Percentiles rank a stretch among this genome's conserved stretches.
These are phyloP conservation scores for Zalophus californianus DNA, from an alignment of 2,797 vertebrate species.

Conservation along the genomic window DNA sequence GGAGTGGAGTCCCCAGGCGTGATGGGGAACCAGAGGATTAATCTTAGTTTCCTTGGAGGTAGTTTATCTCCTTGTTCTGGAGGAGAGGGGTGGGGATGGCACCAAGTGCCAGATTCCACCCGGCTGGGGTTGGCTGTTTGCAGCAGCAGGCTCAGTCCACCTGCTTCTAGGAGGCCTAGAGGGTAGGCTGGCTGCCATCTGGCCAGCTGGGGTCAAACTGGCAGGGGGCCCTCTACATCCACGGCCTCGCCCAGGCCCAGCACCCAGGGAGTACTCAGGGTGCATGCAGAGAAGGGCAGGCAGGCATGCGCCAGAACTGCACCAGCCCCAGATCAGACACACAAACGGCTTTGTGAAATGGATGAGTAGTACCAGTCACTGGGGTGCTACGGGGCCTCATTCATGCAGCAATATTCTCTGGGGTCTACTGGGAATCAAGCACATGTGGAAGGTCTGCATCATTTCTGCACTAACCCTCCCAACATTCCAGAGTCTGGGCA, in stretches of 20 bases:
- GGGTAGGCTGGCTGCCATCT: accelerated
- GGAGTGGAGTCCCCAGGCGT: accelerated
- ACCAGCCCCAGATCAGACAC: accelerated
- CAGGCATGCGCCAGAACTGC: accelerated
- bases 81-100: background rate
- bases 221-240: background rate
- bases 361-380: accelerated
- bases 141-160: accelerated
- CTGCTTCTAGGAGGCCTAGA: background rate
- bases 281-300: accelerated
- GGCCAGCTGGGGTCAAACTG: background rate
- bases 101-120: background rate
- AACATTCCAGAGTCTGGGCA: accelerated
- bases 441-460: accelerated
- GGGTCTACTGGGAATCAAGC: accelerated
- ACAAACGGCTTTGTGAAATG: accelerated
- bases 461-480: background rate
- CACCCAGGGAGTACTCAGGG: background rate
- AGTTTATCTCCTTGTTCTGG: background rate
- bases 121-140: accelerated
- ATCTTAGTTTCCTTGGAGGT: background rate
- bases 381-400: accelerated
- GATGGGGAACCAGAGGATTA: accelerated
- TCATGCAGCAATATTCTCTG: accelerated
- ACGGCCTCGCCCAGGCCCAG: background rate